Evolutionary conservation across 2,888 invertebrate genomes (phyloP), one percentile per base, ranked within the genome.

Genomic region (Acronicta leporina): DNA sequence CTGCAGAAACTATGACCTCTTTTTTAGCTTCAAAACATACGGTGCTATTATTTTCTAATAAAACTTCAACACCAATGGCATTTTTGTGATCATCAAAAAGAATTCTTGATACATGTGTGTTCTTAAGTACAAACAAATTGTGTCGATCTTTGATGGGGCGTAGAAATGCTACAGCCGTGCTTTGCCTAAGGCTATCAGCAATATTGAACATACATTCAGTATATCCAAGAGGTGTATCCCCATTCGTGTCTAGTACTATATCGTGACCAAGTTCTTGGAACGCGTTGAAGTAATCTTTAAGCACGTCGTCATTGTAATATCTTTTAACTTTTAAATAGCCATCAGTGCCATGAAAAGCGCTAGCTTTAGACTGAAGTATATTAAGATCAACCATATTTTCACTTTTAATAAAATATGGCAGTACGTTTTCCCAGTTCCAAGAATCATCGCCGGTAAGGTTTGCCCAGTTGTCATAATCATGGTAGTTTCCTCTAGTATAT

Each of bases 401-500:
- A 5, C 92, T 90, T 66, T 95, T 95, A 1, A 89, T 89, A 33
- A 93, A 92, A 68, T 93, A 95, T 1, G 89, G 84, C 0, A 89
- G 71, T 1, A 95, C 89, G 7, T 94, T 89, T 0, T 92, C 77
- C 87, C 94, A 95, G n/a, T 88, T 88, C 95, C 96, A 95, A 0
- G 93, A 89, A 0, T 75, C 50, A 51, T 95, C 95, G 0, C 93
- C 92, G 13, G 86, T 71, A 5, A 68, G 57, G 0, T 74, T 74
- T 3, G 90, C 90, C 96, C 96, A 96, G 58, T 91, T 95, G 69
- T 95, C 94, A 25, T 67, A 79, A 45, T 75, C 76, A 10, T 59
- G 56, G 5, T 20, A 51, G 0, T 78, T 73, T 0, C 95, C 95
- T 30, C 94, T 89, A 0, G 95, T 85, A 63, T 95, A 95, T 45